Conservation (phyloP, 2,797 vertebrate genomes). For the Liasis olivaceus region DNA sequence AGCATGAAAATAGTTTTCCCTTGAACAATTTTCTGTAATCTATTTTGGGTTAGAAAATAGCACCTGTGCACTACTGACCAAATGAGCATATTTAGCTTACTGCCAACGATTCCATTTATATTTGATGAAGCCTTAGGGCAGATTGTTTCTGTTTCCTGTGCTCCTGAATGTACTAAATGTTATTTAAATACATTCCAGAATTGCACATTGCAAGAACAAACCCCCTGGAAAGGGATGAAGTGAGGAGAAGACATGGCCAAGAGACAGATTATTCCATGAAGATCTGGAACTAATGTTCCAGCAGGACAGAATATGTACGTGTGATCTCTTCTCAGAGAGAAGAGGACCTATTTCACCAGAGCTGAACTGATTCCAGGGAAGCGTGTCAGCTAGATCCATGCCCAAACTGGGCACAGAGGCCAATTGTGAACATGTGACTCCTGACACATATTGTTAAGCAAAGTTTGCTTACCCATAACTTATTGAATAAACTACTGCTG, state of each 20-base stretch:
- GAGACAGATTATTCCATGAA: neutral
- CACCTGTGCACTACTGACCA: neutral
- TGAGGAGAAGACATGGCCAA: neutral
- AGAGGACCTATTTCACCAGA: neutral
- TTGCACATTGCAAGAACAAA: neutral
- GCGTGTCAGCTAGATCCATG: neutral
- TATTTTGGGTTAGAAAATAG: slow-evolving; percentile 3
- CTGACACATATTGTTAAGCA: neutral
- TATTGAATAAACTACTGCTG: neutral
- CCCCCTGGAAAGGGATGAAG: neutral
- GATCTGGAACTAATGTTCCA: neutral
- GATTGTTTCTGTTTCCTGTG: neutral
- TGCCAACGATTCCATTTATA: neutral
- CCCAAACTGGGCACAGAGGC: neutral
- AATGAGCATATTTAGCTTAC: neutral
- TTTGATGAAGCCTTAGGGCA: neutral
- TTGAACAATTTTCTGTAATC: slow-evolving; percentile 7
- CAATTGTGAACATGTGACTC: neutral
- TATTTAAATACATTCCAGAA: neutral
- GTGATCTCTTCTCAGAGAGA: neutral
- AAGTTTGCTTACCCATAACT: neutral
- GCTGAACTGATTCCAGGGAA: neutral
- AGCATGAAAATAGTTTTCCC: slow-evolving; percentile 11
- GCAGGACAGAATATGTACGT: neutral
- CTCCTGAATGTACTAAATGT: neutral